Conservation (phyloP, 1,140 invertebrate genomes). For the Drosophila prosaltans region DNA sequence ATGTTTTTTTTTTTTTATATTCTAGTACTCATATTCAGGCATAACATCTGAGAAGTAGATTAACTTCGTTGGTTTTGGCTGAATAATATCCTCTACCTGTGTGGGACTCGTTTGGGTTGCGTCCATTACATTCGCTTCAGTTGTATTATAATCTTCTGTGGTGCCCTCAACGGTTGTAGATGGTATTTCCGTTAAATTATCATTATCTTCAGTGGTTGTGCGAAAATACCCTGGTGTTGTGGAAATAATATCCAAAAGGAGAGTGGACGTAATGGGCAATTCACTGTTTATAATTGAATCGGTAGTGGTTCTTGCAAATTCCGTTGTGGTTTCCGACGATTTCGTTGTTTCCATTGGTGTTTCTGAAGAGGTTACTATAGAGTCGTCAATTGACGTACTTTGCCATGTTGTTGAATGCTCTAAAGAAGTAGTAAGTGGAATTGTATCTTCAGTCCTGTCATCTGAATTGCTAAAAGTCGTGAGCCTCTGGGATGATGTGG, state of each 20-base stretch:
- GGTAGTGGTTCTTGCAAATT: not conserved
- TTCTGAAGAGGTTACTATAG: not conserved
- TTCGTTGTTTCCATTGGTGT: not conserved
- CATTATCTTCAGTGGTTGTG: conserved; percentile 14
- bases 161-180: conserved; percentile 2
- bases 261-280: conserved; percentile 13
- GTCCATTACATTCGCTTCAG: not conserved
- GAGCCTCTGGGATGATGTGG: not conserved
- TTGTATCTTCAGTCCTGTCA: not conserved
- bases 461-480: too few species aligned
- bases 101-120: not conserved
- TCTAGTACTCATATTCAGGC: conserved; percentile 36
- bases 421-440: not conserved
- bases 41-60: conserved; percentile 65
- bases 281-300: conserved; percentile 26
- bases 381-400: not conserved
- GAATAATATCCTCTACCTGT: conserved; percentile 37
- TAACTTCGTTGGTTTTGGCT: conserved; percentile 35
- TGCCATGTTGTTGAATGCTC: not conserved
- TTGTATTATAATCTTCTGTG: conserved; percentile 21
- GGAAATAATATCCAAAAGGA: conserved; percentile 52
- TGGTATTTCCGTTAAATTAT: conserved; percentile 9
- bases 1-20: too few species aligned
- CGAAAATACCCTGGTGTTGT: conserved; percentile 33
- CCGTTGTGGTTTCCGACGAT: not conserved